Evolutionary conservation across 2,113 vertebrate genomes (phyloP), one percentile per base, ranked within the genome.

Genomic region (Acrocephalus arundinaceus): DNA sequence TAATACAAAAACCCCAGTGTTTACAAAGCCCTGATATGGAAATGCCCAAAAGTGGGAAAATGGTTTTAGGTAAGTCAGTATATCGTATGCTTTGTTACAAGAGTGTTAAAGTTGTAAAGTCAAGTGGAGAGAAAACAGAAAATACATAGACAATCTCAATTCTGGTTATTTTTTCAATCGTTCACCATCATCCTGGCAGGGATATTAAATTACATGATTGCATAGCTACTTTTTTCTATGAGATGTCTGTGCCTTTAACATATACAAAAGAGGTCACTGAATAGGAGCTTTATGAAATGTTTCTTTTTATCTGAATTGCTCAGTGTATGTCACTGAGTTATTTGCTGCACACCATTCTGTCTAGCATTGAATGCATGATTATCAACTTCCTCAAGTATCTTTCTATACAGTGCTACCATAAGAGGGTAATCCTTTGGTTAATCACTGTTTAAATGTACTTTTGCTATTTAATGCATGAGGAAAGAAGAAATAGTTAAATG

Each of bases 231-330:
- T 89, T 75, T 88, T 92, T 71, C 27, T 66, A 0, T 31, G 45
- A 80, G 43, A 62, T 1, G 30, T 80, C 82, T 90, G 35, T 2
- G 13, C 82, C 79, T 96, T 95, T 95, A 92, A 61, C 45, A 4
- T 55, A 20, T 59, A 75, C 92, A 93, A 90, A 80, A 84, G 90
- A 65, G 35, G 63, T 9, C 0, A 1, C 61, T 95, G 75, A 93
- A 91, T 84, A 82, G 85, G 39, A 94, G 90, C 90, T 83, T 74
- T 93, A 90, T 88, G 90, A 96, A 90, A 93, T 94, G 57, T 90
- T 95, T 85, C 80, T 94, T 93, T 93, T 90, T 57, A 78, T 86
- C 76, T 84, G 61, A 90, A 72, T 86, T 94, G 68, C 82, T 86
- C 52, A 61, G 48, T 59, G 82, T 80, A 46, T 51, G 15, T 39